Evolutionary conservation across 2,113 vertebrate genomes (phyloP).

Genomic region (Gnathonemus longibarbis): DNA sequence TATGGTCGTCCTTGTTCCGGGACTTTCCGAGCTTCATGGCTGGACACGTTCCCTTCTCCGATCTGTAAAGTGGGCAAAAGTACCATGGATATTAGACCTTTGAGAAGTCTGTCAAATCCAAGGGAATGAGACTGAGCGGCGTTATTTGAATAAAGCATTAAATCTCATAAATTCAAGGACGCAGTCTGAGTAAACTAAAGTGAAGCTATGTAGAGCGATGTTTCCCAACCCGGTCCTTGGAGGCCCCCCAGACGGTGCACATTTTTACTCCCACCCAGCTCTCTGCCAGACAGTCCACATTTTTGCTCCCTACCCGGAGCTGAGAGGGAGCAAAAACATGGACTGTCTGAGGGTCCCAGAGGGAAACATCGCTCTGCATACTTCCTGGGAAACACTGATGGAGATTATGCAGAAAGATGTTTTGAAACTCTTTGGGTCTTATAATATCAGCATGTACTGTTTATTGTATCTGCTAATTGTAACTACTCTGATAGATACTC

Average conservation of each 20-base stretch:
- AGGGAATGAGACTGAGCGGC: background rate
- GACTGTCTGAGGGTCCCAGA: background rate
- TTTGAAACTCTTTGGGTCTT: background rate
- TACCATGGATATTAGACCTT: background rate
- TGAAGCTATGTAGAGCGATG: background rate
- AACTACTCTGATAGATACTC: background rate
- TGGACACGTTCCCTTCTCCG: conserved; percentile 50
- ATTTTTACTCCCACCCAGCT: background rate
- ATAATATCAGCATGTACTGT: background rate
- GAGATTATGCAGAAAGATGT: background rate
- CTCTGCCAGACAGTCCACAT: background rate
- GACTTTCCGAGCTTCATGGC: conserved; percentile 80
- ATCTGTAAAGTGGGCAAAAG: conserved; percentile 42
- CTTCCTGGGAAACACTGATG: background rate
- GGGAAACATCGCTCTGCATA: background rate
- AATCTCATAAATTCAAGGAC: background rate
- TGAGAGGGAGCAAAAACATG: background rate
- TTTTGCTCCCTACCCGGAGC: background rate
- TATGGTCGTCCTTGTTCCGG: conserved; percentile 72
- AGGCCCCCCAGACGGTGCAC: background rate
- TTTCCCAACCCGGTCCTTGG: background rate
- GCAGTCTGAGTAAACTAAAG: background rate
- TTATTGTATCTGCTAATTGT: background rate
- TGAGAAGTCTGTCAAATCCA: background rate
- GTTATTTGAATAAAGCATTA: background rate